Evolutionary conservation across 2,888 invertebrate species (phyloP).

Genomic region (Nemurella pictetii): DNA sequence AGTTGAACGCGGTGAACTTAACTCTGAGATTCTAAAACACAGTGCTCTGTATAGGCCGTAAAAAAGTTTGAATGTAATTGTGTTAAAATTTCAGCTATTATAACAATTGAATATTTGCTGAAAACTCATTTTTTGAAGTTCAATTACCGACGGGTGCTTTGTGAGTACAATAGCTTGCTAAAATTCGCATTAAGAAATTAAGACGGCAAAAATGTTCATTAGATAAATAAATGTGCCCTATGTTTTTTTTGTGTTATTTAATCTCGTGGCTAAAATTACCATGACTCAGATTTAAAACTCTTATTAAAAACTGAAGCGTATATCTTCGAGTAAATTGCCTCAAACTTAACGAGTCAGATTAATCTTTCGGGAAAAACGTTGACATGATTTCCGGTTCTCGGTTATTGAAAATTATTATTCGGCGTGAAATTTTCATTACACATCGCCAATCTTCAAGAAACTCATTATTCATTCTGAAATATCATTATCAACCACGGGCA

Average conservation of each 20-base stretch:
- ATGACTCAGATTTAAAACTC: neutral
- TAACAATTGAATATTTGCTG: too few relatives aligned
- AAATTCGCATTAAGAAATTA: too few relatives aligned
- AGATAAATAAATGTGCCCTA: neutral
- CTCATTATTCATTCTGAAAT: conserved; percentile 14
- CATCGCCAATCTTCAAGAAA: neutral
- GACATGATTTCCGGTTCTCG: conserved; percentile 17
- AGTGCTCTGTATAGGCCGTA: too few relatives aligned
- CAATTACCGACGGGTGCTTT: too few relatives aligned
- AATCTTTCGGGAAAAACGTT: conserved; percentile 3
- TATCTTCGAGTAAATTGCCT: neutral
- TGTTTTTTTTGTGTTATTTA: neutral
- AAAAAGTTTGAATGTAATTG: too few relatives aligned
- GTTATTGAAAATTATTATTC: conserved; percentile 24
- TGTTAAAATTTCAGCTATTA: too few relatives aligned
- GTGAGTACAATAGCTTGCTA: too few relatives aligned
- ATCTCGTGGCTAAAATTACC: neutral
- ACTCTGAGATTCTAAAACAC: too few relatives aligned
- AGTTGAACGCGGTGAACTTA: too few relatives aligned
- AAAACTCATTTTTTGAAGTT: too few relatives aligned
- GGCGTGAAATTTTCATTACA: conserved; percentile 14
- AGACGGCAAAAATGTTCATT: neutral
- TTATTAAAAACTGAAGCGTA: neutral
- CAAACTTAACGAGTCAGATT: neutral
- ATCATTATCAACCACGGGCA: neutral